Conservation (phyloP, 2,888 invertebrate species). For the Entomobrya proxima region DNA sequence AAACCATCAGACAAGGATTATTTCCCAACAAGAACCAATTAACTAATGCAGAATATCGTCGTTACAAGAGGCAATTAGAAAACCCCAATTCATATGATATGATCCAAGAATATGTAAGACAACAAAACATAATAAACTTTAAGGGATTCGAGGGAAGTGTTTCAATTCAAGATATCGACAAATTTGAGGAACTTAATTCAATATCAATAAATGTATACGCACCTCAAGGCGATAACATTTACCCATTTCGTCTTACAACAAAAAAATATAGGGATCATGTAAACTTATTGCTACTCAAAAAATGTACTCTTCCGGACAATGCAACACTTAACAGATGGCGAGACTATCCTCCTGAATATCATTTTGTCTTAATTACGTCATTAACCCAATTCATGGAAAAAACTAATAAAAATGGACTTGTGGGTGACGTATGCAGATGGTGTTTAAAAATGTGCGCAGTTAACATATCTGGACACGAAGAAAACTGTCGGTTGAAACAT, state of each 20-base stretch:
- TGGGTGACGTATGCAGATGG: background rate
- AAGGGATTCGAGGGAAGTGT: background rate
- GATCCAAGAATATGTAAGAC: too few species aligned
- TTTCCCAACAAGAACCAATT: background rate
- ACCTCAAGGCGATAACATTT: background rate
- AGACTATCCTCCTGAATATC: background rate
- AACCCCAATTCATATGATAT: too few species aligned
- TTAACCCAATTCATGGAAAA: too few species aligned
- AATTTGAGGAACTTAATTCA: background rate
- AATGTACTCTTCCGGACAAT: background rate
- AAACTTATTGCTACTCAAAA: background rate
- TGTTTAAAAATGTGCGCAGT: background rate
- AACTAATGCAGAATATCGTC: too few species aligned
- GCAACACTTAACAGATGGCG: too few species aligned
- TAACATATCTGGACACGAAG: background rate
- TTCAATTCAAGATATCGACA: background rate
- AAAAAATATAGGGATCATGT: background rate
- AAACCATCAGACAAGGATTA: background rate
- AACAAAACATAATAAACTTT: background rate
- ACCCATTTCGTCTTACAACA: background rate
- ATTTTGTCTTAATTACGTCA: background rate
- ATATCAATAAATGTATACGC: background rate
- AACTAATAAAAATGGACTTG: too few species aligned
- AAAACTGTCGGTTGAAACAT: background rate
- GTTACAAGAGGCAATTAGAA: too few species aligned